Percentiles rank a stretch among this genome's conserved stretches.
Conservation (phyloP, 1,140 invertebrate species). For the Zaprionus gabonicus region DNA sequence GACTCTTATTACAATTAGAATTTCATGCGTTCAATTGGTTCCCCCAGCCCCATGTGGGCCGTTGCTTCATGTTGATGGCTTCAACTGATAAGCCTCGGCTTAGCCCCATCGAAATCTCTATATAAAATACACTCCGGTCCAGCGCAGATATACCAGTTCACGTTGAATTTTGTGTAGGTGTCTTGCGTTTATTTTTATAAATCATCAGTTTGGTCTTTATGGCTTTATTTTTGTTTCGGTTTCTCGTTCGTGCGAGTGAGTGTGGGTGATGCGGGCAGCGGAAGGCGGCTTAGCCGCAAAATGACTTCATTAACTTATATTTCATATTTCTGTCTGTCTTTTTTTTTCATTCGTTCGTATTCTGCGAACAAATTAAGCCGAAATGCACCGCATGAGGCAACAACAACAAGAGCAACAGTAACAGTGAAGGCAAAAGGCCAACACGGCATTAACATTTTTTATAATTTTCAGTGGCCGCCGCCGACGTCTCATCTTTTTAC, state of each 20-base stretch:
- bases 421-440: conserved; percentile 16
- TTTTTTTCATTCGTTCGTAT: conserved; percentile 31
- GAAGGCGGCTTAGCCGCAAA: conserved; percentile 67
- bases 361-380: conserved; percentile 78
- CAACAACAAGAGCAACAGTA: background rate
- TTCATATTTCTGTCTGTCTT: conserved; percentile 49
- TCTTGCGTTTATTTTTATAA: conserved; percentile 49
- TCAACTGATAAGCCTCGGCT: conserved; percentile 34
- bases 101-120: background rate
- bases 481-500: conserved; percentile 3
- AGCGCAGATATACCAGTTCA: background rate
- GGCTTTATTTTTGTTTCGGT: conserved; percentile 38
- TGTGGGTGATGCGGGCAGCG: conserved; percentile 50
- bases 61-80: background rate
- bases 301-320: conserved; percentile 81
- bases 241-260: conserved; percentile 18
- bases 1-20: conserved; percentile 47
- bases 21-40: conserved; percentile 39
- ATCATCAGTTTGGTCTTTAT: conserved; percentile 51
- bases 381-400: conserved; percentile 61
- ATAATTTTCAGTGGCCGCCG: conserved; percentile 39
- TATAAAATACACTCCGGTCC: conserved; percentile 1
- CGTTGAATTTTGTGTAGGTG: conserved; percentile 36
- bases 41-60: conserved; percentile 28
- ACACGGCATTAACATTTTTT: conserved; percentile 53